These are phyloP conservation scores for Cordilura impudica DNA, from an alignment of 2,888 invertebrate species.

Conservation along the genomic window DNA sequence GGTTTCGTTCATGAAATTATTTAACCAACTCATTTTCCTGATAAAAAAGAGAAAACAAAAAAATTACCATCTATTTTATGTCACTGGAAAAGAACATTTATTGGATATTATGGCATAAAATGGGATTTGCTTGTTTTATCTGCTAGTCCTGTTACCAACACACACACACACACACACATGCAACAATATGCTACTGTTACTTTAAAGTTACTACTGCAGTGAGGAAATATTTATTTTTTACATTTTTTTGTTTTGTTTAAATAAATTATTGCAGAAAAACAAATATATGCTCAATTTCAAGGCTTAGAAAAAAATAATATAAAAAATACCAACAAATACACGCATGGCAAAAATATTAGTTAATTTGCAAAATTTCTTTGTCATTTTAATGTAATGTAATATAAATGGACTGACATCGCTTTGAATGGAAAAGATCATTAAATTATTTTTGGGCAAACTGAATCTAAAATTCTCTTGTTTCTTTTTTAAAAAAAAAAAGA, in stretches of 20 bases:
- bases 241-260: neutral
- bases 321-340: neutral
- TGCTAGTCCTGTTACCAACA: slow-evolving; percentile 6
- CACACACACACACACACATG: neutral
- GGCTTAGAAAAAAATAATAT: neutral
- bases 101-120: slow-evolving; percentile 71
- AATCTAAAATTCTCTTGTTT: too few relatives aligned
- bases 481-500: too few relatives aligned
- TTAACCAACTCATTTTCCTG: slow-evolving; percentile 4
- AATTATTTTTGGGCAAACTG: too few relatives aligned
- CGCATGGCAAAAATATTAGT: neutral
- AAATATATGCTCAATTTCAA: slow-evolving; percentile 1
- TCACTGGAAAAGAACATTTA: slow-evolving; percentile 66
- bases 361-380: too few relatives aligned
- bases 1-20: neutral
- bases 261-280: neutral
- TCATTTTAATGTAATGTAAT: too few relatives aligned
- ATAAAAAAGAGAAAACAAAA: neutral
- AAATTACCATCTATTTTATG: slow-evolving; percentile 20
- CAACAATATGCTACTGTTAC: neutral
- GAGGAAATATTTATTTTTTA: neutral
- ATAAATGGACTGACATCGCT: too few relatives aligned
- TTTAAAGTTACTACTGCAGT: neutral
- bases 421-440: too few relatives aligned
- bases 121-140: slow-evolving; percentile 53